Base-by-base conservation (phyloP, 2,113 vertebrate genomes). In the Malurus elegans region DNA sequence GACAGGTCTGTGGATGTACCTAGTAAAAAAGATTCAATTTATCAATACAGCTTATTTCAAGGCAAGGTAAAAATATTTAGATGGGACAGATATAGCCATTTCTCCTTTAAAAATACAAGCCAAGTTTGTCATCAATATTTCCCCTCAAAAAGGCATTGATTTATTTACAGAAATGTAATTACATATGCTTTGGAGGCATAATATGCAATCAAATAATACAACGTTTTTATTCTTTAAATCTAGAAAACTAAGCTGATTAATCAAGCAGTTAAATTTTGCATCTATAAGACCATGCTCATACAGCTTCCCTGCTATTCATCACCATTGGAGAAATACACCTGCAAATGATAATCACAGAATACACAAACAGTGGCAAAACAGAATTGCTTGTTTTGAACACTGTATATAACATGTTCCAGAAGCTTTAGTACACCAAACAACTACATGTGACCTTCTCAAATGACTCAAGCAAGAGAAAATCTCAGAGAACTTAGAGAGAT, bases 1-100 rank as follows among this genome's bases (percentile, higher is more conserved):
- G 76, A 98, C 53, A 57, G 98, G 96, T 87, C 95, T 98, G 97
- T 99, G 99, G 69, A 99, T 96, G 66, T 99, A 99, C 95, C 99
- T 99, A 93, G 74, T 34, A 16, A 79, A 86, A 97, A 95, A 76
- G 32, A 82, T 74, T 9, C 7, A 13, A 53, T 26, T 64, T 47
- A 92, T 72, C 79, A 89, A 78, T 29, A 71, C 7, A 58, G 18
- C 47, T 61, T 44, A 74, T 81, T 83, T 80, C 66, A 91, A 72
- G 48, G 80, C 51, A 65, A 75, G 17, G 24, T 38, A 80, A 76
- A 92, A 88, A 88, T 47, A 91, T 21, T 50, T 57, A 51, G 14
- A 31, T 47, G 32, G 61, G 31, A 86, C 6, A 89, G 57, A 83
- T 24, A 58, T 0, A 42, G 62, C 16, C 13, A 90, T 47, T 78